Base-by-base conservation (phyloP, 1,140 invertebrate genomes). In the Formica selysi region DNA sequence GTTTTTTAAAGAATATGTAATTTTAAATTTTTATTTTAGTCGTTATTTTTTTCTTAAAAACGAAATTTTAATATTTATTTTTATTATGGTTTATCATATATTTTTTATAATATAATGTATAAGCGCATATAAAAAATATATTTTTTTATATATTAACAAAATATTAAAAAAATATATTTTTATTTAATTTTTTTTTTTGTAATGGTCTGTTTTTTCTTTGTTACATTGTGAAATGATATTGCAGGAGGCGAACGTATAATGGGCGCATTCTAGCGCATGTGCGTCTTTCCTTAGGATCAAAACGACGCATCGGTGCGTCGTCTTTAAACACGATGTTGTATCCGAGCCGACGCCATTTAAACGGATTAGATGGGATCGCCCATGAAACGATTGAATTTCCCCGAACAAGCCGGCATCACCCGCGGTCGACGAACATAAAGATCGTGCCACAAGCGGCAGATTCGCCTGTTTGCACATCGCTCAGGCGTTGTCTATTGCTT, bases 351-450 rank as follows among this genome's bases (percentile, higher is more conserved):
- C 70, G 61, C 41, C 32, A 44, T 88, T 90, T 90, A 78, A 87
- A 83, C 88, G 89, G 89, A 90, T 90, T 86, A 88, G 65, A 87
- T 36, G 65, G 51, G 51, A 90, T 80, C 80, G 79, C 22, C 54
- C 48, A 19, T 51, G 51, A 32, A 22, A 13, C 59, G 86, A 87
- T 87, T 80, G 11, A 85, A 64, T 87, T 87, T 76, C 62, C 22
- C 73, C 59, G 26, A 78, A 74, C 76, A 61, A 67, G 44, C 19
- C 16, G 29, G 83, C 64, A 71, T 84, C 26, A 86, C 74, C 54
- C 73, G 32, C 44, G 36, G n/a, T 32, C 13, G 51, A 26, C 54
- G 36, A 48, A 62, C 59, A 59, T 48, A 59, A 78, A 57, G 79
- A 85, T 79, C 62, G 36, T 68, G 68, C 73, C 76, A 70, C 48